Conservation (phyloP, 2,113 vertebrate species). For the Micromys minutus region DNA sequence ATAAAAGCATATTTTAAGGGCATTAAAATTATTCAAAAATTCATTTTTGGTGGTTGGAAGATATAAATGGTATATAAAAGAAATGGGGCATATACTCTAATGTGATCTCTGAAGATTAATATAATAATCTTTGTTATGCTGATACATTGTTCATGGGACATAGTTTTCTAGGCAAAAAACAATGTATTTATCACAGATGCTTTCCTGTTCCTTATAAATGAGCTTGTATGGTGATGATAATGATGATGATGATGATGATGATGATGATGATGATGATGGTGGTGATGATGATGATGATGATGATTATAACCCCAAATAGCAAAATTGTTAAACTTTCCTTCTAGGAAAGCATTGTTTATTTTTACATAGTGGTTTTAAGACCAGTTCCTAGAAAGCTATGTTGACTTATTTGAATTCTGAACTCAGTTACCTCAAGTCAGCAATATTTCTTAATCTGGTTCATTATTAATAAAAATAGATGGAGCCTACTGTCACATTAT, state of each 20-base stretch:
- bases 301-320: background rate
- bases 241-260: background rate
- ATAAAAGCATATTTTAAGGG: background rate
- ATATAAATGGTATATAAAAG: background rate
- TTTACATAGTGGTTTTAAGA: background rate
- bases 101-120: background rate
- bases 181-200: background rate
- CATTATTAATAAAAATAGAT: constrained; percentile 2
- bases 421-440: background rate
- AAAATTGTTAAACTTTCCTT: background rate
- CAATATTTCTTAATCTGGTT: background rate
- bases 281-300: background rate
- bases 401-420: background rate
- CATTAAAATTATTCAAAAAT: constrained; percentile 26
- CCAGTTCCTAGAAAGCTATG: background rate
- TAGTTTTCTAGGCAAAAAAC: background rate
- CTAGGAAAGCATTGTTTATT: background rate
- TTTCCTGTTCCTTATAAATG: background rate
- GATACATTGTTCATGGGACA: background rate
- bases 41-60: background rate
- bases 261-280: background rate
- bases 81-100: background rate
- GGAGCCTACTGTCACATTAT: background rate
- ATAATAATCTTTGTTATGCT: no score
- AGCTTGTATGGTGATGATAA: background rate